Percentiles rank a stretch among this genome's conserved stretches.
These are phyloP conservation scores for Dynastes tityus DNA, from an alignment of 2,888 invertebrate genomes.

Conservation along the genomic window DNA sequence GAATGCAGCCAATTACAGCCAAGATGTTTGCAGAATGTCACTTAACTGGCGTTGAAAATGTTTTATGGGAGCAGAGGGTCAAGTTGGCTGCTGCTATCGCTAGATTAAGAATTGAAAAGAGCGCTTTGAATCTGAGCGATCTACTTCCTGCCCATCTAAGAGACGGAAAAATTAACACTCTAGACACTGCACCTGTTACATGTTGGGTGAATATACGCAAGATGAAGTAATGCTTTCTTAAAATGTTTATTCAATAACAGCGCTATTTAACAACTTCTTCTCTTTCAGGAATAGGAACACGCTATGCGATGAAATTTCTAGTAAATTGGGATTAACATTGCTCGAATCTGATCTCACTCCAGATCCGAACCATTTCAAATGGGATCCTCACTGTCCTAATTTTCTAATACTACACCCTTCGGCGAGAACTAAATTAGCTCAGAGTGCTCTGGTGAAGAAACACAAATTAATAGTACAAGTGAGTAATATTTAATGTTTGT, in stretches of 20 bases:
- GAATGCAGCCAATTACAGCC: constrained; percentile 59
- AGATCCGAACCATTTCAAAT: constrained; percentile 63
- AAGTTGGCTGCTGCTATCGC: constrained; percentile 85
- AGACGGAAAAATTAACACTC: constrained; percentile 77
- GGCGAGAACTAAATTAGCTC: constrained; percentile 73
- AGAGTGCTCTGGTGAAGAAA: constrained; percentile 73
- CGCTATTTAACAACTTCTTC: background rate
- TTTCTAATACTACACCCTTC: constrained; percentile 74
- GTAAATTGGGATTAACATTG: constrained; percentile 59
- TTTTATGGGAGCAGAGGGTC: constrained; percentile 78
- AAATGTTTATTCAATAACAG: constrained; percentile 27
- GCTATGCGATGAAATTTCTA: constrained; percentile 36
- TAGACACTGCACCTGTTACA: constrained; percentile 74
- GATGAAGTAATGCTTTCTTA: constrained; percentile 72
- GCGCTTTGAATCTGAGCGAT: constrained; percentile 79
- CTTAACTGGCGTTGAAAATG: constrained; percentile 74
- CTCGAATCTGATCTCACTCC: constrained; percentile 59
- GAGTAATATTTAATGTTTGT: constrained; percentile 33
- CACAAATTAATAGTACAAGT: constrained; percentile 76
- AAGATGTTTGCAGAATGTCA: constrained; percentile 64
- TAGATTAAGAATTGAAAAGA: constrained; percentile 82
- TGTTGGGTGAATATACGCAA: constrained; percentile 88
- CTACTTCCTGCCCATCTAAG: constrained; percentile 82
- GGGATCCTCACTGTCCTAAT: constrained; percentile 72
- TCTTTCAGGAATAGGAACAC: constrained; percentile 44